Percentiles rank a stretch among this genome's conserved stretches.
Evolutionary conservation across 1,140 invertebrate genomes (phyloP).

Genomic region (Sycophila sp.): DNA sequence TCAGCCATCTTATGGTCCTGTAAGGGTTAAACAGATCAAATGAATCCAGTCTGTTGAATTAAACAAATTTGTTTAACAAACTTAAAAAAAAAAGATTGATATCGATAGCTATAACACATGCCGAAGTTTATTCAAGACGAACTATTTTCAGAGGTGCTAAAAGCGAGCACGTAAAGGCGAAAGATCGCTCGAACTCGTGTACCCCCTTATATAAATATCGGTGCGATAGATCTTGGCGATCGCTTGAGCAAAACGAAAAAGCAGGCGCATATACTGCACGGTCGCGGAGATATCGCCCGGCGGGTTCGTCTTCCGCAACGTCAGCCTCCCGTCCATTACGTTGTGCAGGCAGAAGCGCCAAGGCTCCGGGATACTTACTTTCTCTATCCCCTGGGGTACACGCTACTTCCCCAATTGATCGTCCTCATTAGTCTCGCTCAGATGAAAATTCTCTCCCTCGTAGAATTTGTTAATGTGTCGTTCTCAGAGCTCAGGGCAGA

Average conservation of each 20-base stretch:
- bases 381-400: background rate
- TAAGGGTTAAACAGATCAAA: no score
- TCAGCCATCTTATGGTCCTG: no score
- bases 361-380: background rate
- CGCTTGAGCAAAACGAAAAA: background rate
- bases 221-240: background rate
- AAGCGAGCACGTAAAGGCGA: background rate
- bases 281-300: background rate
- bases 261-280: no score
- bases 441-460: conserved; percentile 6
- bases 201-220: background rate
- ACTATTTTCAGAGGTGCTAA: no score
- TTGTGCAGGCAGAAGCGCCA: background rate
- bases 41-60: no score
- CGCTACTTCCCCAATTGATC: background rate
- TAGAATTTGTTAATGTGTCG: no score
- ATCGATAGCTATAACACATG: no score
- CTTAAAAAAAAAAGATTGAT: no score
- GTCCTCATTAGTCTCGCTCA: background rate
- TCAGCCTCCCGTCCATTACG: background rate
- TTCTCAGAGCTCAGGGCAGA: no score
- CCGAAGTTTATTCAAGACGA: no score
- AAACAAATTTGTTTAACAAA: no score
- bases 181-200: background rate
- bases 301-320: background rate